phyloP scores from a whole-genome alignment of 92 coral and sea anemone species.

The Umimayanthus kanabou region DNA sequence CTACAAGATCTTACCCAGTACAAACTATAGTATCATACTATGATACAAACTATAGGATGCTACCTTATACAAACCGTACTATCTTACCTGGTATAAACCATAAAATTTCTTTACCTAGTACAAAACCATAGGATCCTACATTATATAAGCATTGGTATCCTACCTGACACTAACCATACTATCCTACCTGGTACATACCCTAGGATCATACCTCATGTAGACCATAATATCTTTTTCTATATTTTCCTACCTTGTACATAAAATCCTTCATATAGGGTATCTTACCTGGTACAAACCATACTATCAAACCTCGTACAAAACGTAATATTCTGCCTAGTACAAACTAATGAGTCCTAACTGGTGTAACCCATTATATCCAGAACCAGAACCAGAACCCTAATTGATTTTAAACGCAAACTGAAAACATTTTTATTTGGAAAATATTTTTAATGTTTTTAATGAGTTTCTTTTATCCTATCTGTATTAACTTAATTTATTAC shows the following conservation, averaged over 20 bases:
- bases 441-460: too few relatives aligned
- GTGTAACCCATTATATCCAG: too few relatives aligned
- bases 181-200: neutral
- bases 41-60: neutral
- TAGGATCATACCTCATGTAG: too few relatives aligned
- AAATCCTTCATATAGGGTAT: too few relatives aligned
- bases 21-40: neutral
- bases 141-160: neutral
- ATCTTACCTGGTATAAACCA: too few relatives aligned
- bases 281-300: conserved; percentile 29
- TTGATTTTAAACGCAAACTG: too few relatives aligned
- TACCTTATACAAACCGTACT: neutral
- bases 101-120: neutral
- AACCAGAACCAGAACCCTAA: too few relatives aligned
- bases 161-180: neutral
- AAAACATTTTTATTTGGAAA: too few relatives aligned
- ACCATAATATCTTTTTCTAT: too few relatives aligned
- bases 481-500: too few relatives aligned
- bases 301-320: neutral
- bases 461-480: too few relatives aligned
- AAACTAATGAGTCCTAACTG: too few relatives aligned
- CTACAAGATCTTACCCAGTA: neutral
- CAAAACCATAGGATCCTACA: conserved; percentile 17
- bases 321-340: neutral
- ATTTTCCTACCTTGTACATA: neutral